phyloP scores from a whole-genome alignment of 2,797 vertebrate species.

The Ceryle rudis region DNA sequence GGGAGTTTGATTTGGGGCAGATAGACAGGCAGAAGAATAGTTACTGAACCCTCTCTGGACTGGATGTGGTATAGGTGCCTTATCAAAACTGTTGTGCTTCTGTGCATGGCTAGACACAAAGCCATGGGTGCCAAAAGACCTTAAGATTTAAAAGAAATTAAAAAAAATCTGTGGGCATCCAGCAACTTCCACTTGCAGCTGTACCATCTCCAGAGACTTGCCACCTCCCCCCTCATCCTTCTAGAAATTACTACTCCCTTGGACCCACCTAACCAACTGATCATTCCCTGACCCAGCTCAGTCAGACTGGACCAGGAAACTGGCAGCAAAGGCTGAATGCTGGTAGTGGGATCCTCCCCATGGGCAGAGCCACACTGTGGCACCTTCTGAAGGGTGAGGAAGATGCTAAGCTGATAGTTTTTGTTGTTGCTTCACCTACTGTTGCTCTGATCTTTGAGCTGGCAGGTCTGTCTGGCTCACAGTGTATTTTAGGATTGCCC shows the following conservation, averaged over 20 bases:
- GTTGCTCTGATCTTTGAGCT: neutral
- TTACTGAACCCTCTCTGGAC: neutral
- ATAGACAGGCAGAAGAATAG: neutral
- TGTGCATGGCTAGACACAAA: neutral
- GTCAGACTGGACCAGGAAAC: neutral
- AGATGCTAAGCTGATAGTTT: neutral
- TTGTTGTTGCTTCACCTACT: neutral
- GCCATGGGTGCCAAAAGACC: neutral
- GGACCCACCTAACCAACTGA: neutral
- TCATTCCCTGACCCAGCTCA: neutral
- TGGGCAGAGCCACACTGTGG: fast-evolving
- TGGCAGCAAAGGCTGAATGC: neutral
- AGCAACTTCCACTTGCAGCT: neutral
- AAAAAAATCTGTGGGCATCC: neutral
- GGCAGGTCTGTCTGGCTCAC: neutral
- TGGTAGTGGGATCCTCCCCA: neutral
- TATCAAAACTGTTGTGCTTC: neutral
- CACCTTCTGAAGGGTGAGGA: neutral
- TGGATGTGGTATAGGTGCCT: neutral
- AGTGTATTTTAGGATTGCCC: neutral
- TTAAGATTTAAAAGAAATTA: neutral
- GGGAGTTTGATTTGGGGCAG: neutral
- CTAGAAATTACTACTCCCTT: neutral
- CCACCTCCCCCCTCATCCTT: neutral
- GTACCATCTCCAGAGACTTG: neutral